These are phyloP conservation scores for Nycticryphes semicollaris DNA, from an alignment of 2,113 vertebrate genomes.

Conservation along the genomic window DNA sequence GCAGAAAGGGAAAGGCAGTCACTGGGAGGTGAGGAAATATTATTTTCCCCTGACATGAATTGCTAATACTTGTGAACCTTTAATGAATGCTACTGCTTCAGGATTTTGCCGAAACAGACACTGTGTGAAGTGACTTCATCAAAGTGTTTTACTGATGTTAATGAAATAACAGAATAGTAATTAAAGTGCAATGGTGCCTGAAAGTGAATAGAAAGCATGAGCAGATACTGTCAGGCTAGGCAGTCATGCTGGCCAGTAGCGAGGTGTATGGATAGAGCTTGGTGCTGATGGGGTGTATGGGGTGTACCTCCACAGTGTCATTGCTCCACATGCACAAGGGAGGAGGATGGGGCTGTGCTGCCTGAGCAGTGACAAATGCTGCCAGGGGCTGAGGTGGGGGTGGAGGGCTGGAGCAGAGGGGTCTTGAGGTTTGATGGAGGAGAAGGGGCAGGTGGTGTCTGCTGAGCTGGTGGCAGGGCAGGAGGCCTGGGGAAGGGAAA, in stretches of 20 bases:
- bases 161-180: not conserved
- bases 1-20: not conserved
- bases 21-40: not conserved
- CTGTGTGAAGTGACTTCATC: not conserved
- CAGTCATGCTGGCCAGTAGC: not conserved
- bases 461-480: not conserved
- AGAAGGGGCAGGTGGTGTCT: not conserved
- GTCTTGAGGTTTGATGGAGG: not conserved
- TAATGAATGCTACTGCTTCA: not conserved
- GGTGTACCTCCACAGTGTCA: not conserved
- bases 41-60: not conserved
- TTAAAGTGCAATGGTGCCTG: not conserved
- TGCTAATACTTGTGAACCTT: not conserved
- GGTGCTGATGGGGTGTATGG: fast-evolving
- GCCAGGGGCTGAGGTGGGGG: not conserved
- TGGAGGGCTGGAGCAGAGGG: not conserved
- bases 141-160: not conserved
- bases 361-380: not conserved
- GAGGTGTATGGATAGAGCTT: fast-evolving
- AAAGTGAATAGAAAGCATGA: not conserved
- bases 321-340: not conserved
- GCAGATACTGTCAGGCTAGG: not conserved
- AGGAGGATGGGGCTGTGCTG: not conserved
- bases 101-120: not conserved
- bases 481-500: not conserved